Conservation (phyloP, 2,113 vertebrate genomes). For the Crotalus helleri region DNA sequence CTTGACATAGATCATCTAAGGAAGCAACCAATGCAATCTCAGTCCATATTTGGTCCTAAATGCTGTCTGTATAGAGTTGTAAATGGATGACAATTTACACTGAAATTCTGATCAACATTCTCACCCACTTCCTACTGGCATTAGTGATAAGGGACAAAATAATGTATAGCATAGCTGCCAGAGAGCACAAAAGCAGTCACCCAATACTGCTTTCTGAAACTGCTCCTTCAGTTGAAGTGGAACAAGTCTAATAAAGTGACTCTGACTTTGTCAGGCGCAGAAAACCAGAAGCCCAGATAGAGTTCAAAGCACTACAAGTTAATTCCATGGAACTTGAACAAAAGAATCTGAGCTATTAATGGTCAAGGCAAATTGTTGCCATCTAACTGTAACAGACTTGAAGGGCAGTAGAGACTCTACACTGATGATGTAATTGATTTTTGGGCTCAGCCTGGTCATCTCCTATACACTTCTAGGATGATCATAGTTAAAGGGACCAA, state of each 20-base stretch:
- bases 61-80: not conserved
- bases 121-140: not conserved
- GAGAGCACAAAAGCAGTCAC: not conserved
- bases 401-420: not conserved
- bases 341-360: not conserved
- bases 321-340: not conserved
- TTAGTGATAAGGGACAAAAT: not conserved
- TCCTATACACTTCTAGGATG: not conserved
- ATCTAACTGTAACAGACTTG: not conserved
- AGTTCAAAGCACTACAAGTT: not conserved
- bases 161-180: not conserved
- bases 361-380: not conserved
- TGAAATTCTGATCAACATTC: not conserved
- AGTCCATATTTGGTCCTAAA: not conserved
- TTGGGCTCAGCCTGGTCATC: not conserved
- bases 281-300: not conserved
- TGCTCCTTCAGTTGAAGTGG: not conserved
- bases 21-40: not conserved
- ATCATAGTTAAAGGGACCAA: not conserved
- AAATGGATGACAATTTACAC: not conserved
- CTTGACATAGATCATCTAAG: not conserved
- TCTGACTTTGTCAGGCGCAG: not conserved
- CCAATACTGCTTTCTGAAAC: not conserved
- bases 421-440: not conserved
- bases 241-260: not conserved